A percentile compares a stretch with the other conserved stretches of the same genome.
Evolutionary conservation across 2,113 vertebrate genomes (phyloP).

Genomic region (Catharus fuscescens): DNA sequence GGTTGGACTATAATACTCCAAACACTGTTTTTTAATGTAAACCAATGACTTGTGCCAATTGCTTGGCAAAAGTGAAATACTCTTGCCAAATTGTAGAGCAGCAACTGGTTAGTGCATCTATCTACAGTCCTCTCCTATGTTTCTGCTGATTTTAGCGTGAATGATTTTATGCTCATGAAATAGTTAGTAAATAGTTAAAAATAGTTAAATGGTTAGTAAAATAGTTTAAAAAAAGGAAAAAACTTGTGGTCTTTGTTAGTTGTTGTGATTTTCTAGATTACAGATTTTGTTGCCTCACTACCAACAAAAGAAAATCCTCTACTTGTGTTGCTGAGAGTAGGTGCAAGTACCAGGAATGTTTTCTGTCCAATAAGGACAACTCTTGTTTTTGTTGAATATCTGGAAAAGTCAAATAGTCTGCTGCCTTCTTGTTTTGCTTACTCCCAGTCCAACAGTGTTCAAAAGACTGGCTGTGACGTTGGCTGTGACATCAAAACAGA

Average conservation of each 20-base stretch:
- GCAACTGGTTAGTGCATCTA: neutral
- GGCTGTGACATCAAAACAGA: neutral
- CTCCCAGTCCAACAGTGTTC: neutral
- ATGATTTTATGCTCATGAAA: neutral
- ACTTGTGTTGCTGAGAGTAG: neutral
- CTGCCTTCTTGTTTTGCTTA: neutral
- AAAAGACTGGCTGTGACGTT: neutral
- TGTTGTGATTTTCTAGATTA: neutral
- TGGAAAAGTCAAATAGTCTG: neutral
- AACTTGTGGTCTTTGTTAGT: fast-evolving
- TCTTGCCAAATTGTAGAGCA: neutral
- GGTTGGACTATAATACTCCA: neutral
- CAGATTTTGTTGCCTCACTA: neutral
- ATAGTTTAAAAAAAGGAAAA: too few species aligned
- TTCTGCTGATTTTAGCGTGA: neutral
- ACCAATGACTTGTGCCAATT: fast-evolving
- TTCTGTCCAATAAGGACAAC: neutral
- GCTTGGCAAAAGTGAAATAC: neutral
- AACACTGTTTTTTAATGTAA: neutral
- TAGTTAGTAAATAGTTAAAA: too few species aligned
- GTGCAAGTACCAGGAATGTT: neutral
- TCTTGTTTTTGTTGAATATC: neutral
- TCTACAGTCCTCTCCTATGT: neutral
- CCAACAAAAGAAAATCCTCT: neutral
- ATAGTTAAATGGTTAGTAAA: neutral